A percentile compares a stretch with the other conserved stretches of the same genome.
phyloP scores from a whole-genome alignment of 1,140 invertebrate genomes.

The Cyphomyrmex costatus region DNA sequence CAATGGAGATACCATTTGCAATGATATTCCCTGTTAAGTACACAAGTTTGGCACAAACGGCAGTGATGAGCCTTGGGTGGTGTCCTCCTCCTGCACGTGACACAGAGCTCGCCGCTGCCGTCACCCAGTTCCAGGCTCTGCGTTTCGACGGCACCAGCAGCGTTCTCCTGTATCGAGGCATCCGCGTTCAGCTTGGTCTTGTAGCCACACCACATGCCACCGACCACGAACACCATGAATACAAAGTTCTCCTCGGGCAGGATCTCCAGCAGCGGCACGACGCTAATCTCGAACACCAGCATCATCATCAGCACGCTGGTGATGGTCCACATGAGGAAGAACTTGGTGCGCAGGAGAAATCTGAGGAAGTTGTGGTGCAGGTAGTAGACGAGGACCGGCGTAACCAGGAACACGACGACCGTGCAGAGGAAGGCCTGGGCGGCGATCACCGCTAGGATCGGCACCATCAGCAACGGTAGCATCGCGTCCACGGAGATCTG shows the following conservation, averaged over 20 bases:
- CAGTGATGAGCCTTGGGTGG: conserved; percentile 83
- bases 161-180: conserved; percentile 78
- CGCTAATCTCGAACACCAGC: conserved; percentile 89
- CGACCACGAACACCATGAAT: conserved; percentile 88
- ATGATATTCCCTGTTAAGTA: conserved; percentile 84
- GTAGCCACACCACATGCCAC: conserved; percentile 88
- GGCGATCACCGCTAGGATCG: conserved; percentile 88
- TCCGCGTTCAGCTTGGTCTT: conserved; percentile 87
- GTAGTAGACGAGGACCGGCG: conserved; percentile 89
- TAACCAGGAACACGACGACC: conserved; percentile 88
- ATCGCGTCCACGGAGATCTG: conserved; percentile 88
- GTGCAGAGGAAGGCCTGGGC: conserved; percentile 88
- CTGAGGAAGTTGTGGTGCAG: conserved; percentile 88
- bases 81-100: conserved; percentile 81
- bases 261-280: conserved; percentile 90
- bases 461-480: conserved; percentile 89
- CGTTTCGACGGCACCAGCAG: conserved; percentile 39
- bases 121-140: conserved; percentile 83
- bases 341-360: conserved; percentile 89
- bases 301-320: conserved; percentile 89
- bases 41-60: conserved; percentile 83
- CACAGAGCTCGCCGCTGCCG: conserved; percentile 82
- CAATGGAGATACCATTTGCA: conserved; percentile 81
- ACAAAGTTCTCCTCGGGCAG: conserved; percentile 90
- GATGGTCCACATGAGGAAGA: conserved; percentile 90